phyloP scores from a whole-genome alignment of 2,797 vertebrate species.

The Galago senegalensis region DNA sequence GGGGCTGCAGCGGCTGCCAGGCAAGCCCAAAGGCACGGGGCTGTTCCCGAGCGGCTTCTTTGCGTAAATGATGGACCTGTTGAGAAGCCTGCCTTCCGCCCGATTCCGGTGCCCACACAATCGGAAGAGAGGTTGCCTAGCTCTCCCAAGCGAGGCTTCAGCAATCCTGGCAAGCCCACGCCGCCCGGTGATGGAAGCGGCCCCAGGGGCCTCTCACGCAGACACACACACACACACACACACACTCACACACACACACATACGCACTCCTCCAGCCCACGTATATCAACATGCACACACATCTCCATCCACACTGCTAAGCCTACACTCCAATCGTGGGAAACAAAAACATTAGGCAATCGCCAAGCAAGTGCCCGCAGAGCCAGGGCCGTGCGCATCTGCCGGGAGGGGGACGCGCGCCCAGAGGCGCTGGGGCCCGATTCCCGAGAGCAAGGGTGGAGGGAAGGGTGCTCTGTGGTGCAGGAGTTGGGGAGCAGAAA shows the following conservation, averaged over 20 bases:
- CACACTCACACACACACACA: background rate
- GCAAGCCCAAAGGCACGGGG: constrained; percentile 57
- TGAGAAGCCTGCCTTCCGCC: constrained; percentile 82
- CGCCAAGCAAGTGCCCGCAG: constrained; percentile 77
- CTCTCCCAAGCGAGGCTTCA: constrained; percentile 81
- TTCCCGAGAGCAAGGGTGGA: background rate
- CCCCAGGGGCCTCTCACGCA: constrained; percentile 79
- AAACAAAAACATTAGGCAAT: constrained; percentile 87
- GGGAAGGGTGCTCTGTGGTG: background rate
- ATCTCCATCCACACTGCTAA: constrained; percentile 80
- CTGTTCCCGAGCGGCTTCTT: constrained; percentile 72
- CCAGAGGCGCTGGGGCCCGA: constrained; percentile 60
- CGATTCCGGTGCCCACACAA: constrained; percentile 81
- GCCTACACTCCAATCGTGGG: constrained; percentile 82
- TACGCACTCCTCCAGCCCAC: constrained; percentile 68
- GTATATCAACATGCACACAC: constrained; percentile 84
- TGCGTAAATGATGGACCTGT: constrained; percentile 84
- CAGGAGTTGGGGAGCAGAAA: background rate
- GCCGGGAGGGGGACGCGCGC: constrained; percentile 71
- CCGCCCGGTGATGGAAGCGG: constrained; percentile 76
- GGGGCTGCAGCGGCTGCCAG: constrained; percentile 68
- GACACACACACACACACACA: background rate
- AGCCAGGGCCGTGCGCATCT: constrained; percentile 79
- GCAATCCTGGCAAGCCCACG: constrained; percentile 85
- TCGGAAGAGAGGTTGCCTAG: constrained; percentile 86